phyloP scores from a whole-genome alignment of 2,797 vertebrate species.

The Mormyrus proboscirostris region DNA sequence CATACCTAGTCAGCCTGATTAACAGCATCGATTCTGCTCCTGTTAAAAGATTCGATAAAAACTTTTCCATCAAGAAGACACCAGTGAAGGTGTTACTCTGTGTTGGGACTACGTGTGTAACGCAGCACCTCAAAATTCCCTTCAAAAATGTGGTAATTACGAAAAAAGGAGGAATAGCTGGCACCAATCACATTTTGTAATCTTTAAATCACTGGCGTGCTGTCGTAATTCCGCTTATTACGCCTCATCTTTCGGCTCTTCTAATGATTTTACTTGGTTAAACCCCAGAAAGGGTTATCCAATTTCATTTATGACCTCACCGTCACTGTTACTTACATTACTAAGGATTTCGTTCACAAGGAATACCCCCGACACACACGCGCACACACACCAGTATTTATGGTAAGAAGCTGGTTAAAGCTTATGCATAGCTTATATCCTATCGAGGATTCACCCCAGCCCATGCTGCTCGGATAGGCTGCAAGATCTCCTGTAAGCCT shows the following conservation, averaged over 20 bases:
- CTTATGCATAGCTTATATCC: slow-evolving; percentile 16
- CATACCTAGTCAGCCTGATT: not conserved
- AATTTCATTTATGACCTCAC: slow-evolving; percentile 61
- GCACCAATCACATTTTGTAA: not conserved
- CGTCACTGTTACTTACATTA: slow-evolving; percentile 50
- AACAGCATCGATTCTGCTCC: not conserved
- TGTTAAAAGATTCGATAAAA: not conserved
- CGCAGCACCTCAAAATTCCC: not conserved
- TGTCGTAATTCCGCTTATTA: slow-evolving; percentile 22
- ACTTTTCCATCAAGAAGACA: not conserved
- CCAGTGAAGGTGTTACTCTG: not conserved
- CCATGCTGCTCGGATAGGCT: not conserved
- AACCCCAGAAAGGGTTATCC: slow-evolving; percentile 45
- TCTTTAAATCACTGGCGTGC: slow-evolving; percentile 35
- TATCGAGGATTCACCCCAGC: not conserved
- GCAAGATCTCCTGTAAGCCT: not conserved
- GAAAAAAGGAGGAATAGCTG: not conserved
- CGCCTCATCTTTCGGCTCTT: slow-evolving; percentile 23
- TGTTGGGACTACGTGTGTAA: not conserved
- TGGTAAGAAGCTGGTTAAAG: slow-evolving; percentile 36
- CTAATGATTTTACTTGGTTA: slow-evolving; percentile 53
- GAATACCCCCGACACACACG: slow-evolving; percentile 37
- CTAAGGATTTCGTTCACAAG: slow-evolving; percentile 62
- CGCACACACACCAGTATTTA: not conserved
- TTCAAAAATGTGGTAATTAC: not conserved